Evolutionary conservation across 1,140 invertebrate genomes (phyloP), one percentile per base, ranked within the genome.

Genomic region (Branchinecta lynchi): DNA sequence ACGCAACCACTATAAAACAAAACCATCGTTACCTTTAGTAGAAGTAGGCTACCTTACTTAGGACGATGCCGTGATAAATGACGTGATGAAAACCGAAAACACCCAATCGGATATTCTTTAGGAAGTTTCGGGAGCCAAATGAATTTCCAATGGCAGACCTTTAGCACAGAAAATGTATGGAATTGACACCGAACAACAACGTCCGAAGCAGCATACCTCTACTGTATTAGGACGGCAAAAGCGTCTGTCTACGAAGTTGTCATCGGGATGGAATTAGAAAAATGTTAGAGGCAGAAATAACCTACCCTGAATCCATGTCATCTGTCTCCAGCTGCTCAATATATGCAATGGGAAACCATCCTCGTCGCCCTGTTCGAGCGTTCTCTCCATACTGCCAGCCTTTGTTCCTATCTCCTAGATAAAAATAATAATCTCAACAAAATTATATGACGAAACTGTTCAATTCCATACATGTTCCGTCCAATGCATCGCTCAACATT

Each of bases 381-480:
- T 96, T 95, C 77, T 95, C 91, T 32, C 92, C 92, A 76, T 93
- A 96, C 77, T 96, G 92, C 92, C 92, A 96, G 65, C 93, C 92
- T 77, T 93, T 93, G 75, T 90, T 92, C 71, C 90, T 83, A 74
- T 93, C 90, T 45, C 84, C 82, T 85, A 72, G 67, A 72, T 73
- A 68, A 72, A 71, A 67, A 73, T 67, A 68, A 66, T 43, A n/a
- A 69, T 43, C 10, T 66, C 71, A 3, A 43, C 17, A 17, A 5
- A 44, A 44, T 10, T 32, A 68, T 44, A 72, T 69, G 72, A 68
- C 3, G 45, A 65, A 8, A 71, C 32, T 32, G 32, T 32, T 5
- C 32, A 1, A 32, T 32, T n/a, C 15, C 20, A 5, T 65, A 65
- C 15, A 20, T 65, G 5, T 3, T 65, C 20, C 15, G 20, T 65